phyloP scores from a whole-genome alignment of 2,888 invertebrate species.

The Lysandra coridon region DNA sequence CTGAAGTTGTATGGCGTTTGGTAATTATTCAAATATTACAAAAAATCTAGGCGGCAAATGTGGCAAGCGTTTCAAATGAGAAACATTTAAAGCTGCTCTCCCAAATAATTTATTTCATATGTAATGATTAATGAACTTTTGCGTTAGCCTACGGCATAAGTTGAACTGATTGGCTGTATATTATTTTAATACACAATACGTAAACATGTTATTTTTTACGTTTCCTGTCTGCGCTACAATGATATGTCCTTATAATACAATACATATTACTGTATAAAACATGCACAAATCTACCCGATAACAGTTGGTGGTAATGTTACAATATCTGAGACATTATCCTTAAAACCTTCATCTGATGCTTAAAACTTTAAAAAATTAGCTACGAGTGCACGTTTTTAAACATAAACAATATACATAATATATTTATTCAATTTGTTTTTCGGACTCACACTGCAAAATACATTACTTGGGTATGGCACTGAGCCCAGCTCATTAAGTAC shows the following conservation, averaged over 20 bases:
- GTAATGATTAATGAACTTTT: not conserved
- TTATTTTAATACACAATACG: not conserved
- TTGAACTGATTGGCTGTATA: not conserved
- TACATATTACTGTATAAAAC: not conserved
- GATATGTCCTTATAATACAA: not conserved
- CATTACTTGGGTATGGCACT: not conserved
- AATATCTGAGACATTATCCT: not conserved
- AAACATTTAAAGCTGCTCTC: not conserved
- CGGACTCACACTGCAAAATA: not conserved
- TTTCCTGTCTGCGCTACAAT: not conserved
- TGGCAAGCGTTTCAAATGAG: not conserved
- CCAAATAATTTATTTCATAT: not conserved
- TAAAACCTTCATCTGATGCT: constrained; percentile 12
- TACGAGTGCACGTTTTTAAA: not conserved
- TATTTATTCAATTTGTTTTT: not conserved
- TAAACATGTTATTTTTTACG: not conserved
- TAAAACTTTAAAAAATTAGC: not conserved
- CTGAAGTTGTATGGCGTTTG: not conserved
- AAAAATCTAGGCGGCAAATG: not conserved
- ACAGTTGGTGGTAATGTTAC: not conserved
- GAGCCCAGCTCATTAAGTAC: not conserved
- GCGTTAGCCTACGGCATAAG: not conserved
- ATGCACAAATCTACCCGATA: not conserved
- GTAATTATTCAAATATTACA: not conserved
- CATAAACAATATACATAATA: not conserved